Base-by-base conservation (phyloP, 2,113 vertebrate genomes). In the Noturus placidus region DNA sequence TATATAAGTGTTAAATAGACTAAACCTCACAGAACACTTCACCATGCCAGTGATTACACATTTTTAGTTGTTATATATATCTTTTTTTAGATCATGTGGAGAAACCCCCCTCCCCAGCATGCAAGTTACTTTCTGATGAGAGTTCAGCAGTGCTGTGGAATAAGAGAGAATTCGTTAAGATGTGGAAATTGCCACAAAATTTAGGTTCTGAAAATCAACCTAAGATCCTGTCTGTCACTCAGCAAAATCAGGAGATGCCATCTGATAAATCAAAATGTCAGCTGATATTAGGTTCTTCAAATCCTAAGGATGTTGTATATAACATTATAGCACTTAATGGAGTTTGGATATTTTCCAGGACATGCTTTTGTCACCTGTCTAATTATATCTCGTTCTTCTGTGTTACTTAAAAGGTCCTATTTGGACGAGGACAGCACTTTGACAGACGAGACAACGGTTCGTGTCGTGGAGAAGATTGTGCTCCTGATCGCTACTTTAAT, bases 401-500 rank as follows among this genome's bases (percentile, higher is more conserved):
- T 79, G 59, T 89, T 78, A 56, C 25, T 78, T 63, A 79, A 84
- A 76, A 98, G 97, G 94, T 94, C 91, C 0, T 96, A 95, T 89
- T 92, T 96, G 92, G 96, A 96, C 0, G 89, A 95, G 2, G 95
- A 97, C 81, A 89, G 91, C 91, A 94, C 95, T 52, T 93, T 98
- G 93, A 96, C 96, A 5, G 93, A 93, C 33, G 96, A 97, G 90
- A 95, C 97, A 92, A 96, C 95, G 0, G 95, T 97, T 82, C 92
- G 89, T 70, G 87, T 96, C 86, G 95, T 96, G 0, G 95, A 96
- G 89, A 93, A 95, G 87, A 92, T 94, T 25, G 93, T 96, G 86
- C 92, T 94, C 38, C 91, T 93, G 2, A 83, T 95, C 1, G 94
- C 94, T 0, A 94, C 95, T 0, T 92, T 93, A 0, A 67, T 95